phyloP scores from a whole-genome alignment of 2,888 invertebrate species.

The Caenorhabditis uteleia region DNA sequence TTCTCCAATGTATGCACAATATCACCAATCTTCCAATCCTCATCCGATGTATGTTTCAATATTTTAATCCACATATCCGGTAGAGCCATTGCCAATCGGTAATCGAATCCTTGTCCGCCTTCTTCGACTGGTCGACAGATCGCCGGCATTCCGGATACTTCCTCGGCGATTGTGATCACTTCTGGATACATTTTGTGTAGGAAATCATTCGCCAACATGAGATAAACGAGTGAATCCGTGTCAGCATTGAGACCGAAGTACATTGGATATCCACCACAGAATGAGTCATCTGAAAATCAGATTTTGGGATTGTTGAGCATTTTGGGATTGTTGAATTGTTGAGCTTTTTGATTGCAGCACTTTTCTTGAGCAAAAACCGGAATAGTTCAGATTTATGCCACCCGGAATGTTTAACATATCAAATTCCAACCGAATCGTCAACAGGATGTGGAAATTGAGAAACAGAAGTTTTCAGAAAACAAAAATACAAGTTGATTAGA shows the following conservation, averaged over 20 bases:
- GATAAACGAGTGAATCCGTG: slow-evolving; percentile 90
- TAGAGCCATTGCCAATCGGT: slow-evolving; percentile 94
- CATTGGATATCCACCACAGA: slow-evolving; percentile 53
- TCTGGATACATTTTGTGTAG: slow-evolving; percentile 80
- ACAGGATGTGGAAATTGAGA: too few species aligned
- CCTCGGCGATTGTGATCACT: slow-evolving; percentile 92
- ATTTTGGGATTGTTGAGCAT: too few species aligned
- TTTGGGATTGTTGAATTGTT: not conserved
- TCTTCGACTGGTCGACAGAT: slow-evolving; percentile 89
- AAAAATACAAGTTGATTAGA: too few species aligned
- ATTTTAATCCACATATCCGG: slow-evolving; percentile 95
- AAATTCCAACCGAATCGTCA: too few species aligned
- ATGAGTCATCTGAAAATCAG: slow-evolving; percentile 46
- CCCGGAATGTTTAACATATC: too few species aligned
- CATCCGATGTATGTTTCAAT: slow-evolving; percentile 77
- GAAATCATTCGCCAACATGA: slow-evolving; percentile 91
- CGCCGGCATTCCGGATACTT: slow-evolving; percentile 98
- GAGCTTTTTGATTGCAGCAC: too few species aligned
- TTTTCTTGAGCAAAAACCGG: too few species aligned
- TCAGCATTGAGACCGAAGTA: slow-evolving; percentile 96
- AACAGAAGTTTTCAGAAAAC: too few species aligned
- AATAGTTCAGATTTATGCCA: too few species aligned
- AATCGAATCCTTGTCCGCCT: slow-evolving; percentile 93
- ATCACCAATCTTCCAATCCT: slow-evolving; percentile 90
- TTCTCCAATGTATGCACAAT: slow-evolving; percentile 91